phyloP scores from a whole-genome alignment of 2,888 invertebrate species.

The Pomacea canaliculata region DNA sequence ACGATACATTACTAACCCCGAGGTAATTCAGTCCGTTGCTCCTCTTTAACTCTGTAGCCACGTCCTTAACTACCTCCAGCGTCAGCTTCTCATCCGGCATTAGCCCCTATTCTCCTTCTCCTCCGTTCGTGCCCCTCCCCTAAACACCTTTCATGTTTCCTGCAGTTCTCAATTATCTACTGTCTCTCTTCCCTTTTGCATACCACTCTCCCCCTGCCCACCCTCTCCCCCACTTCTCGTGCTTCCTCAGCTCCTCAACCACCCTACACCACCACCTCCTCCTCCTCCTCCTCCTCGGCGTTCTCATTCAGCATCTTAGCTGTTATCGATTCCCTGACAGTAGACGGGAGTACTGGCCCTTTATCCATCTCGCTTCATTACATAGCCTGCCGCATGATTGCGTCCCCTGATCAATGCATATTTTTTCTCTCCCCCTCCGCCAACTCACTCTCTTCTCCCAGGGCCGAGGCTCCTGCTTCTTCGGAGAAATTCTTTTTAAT shows the following conservation, averaged over 20 bases:
- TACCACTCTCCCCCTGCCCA: background rate
- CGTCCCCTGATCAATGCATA: background rate
- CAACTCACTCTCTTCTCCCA: no score
- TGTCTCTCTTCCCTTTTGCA: background rate
- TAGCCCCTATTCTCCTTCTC: background rate
- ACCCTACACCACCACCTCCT: no score
- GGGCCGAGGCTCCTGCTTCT: no score
- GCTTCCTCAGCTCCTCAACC: background rate
- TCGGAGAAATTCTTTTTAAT: no score
- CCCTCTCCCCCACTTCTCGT: background rate
- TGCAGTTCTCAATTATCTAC: background rate
- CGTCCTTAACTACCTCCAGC: background rate
- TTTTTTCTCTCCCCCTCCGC: background rate
- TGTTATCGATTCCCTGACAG: no score
- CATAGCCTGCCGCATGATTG: background rate
- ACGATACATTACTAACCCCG: no score
- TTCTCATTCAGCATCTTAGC: no score
- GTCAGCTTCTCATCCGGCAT: background rate
- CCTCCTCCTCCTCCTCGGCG: no score
- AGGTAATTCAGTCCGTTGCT: no score
- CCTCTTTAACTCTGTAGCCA: no score
- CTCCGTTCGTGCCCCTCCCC: background rate
- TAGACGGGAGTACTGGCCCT: background rate
- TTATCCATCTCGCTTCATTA: slow-evolving; percentile 7
- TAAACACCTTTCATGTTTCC: background rate